These are phyloP conservation scores for Platyscapa corneri DNA, from an alignment of 1,140 invertebrate genomes.

Conservation along the genomic window DNA sequence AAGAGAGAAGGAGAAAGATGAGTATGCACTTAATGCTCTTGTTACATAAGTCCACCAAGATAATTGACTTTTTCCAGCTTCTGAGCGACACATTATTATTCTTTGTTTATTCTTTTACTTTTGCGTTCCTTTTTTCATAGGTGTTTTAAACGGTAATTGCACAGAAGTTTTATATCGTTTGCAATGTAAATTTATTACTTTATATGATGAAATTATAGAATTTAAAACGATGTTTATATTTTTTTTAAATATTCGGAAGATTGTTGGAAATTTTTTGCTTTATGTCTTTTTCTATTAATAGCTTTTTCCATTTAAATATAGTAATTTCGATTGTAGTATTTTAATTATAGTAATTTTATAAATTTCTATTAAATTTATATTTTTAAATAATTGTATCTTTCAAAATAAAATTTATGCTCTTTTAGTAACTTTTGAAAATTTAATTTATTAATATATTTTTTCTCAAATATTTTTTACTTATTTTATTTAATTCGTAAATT, in stretches of 20 bases:
- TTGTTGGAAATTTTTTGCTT: background rate
- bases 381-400: too few relatives aligned
- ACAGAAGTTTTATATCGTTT: conserved; percentile 3
- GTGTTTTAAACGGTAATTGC: conserved; percentile 22
- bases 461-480: too few relatives aligned
- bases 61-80: conserved; percentile 40
- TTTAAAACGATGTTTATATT: conserved; percentile 24
- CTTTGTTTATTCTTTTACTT: conserved; percentile 17
- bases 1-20: conserved; percentile 2
- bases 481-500: too few relatives aligned
- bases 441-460: too few relatives aligned
- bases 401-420: too few relatives aligned
- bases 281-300: too few relatives aligned
- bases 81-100: conserved; percentile 30
- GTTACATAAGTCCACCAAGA: conserved; percentile 28
- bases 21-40: conserved; percentile 40
- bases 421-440: too few relatives aligned
- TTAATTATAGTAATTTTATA: too few relatives aligned
- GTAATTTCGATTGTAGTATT: background rate
- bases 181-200: conserved; percentile 23
- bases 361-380: too few relatives aligned
- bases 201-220: conserved; percentile 13
- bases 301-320: background rate
- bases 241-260: background rate
- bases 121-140: background rate